A percentile compares a stretch with the other conserved stretches of the same genome.
Evolutionary conservation across 1,140 invertebrate genomes (phyloP).

Genomic region (Psilanteris sp.): DNA sequence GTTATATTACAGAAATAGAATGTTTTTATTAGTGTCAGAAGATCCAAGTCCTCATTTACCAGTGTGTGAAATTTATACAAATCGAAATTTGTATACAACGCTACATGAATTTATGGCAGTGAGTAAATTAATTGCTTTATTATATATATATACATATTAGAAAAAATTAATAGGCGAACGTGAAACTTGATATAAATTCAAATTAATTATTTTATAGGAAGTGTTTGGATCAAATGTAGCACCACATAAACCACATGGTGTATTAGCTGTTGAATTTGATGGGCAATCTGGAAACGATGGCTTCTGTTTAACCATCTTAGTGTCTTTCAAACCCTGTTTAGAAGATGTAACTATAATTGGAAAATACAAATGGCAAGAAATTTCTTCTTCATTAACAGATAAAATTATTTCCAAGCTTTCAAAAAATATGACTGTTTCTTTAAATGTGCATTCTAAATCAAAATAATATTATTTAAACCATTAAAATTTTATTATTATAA

Average conservation of each 20-base stretch:
- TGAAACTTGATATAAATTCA: no score
- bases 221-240: constrained; percentile 93
- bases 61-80: constrained; percentile 92
- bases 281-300: constrained; percentile 85
- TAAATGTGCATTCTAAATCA: constrained; percentile 83
- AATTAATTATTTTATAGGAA: constrained; percentile 80
- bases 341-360: constrained; percentile 92
- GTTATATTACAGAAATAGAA: constrained; percentile 83
- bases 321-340: constrained; percentile 91
- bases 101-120: constrained; percentile 93
- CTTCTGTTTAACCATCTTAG: constrained; percentile 89
- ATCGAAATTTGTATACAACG: constrained; percentile 91
- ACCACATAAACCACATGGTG: constrained; percentile 90
- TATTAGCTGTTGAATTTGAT: constrained; percentile 84
- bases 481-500: background rate
- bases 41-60: constrained; percentile 90
- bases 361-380: constrained; percentile 93
- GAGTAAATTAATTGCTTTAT: constrained; percentile 71
- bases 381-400: constrained; percentile 85
- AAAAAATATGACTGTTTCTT: constrained; percentile 87
- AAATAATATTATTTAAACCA: constrained; percentile 14
- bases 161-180: no score
- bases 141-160: no score
- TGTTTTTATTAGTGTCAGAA: constrained; percentile 91
- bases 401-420: constrained; percentile 84